Evolutionary conservation across 2,797 vertebrate genomes (phyloP).

Genomic region (Echeneis naucrates): DNA sequence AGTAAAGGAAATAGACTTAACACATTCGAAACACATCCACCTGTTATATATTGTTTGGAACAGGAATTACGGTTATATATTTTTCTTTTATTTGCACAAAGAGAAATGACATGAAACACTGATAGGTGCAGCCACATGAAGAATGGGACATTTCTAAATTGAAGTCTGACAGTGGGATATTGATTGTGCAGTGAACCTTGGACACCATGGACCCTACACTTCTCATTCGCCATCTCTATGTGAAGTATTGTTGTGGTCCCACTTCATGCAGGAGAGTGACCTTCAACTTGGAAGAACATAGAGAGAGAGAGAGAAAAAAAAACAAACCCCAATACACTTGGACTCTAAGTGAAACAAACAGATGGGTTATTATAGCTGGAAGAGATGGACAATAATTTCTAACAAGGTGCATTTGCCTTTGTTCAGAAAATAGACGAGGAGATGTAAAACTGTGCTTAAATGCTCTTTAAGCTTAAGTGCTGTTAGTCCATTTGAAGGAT

Average conservation of each 20-base stretch:
- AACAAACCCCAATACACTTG: slow-evolving; percentile 9
- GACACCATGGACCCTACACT: slow-evolving; percentile 41
- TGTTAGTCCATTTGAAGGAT: slow-evolving; percentile 19
- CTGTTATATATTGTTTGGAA: background rate
- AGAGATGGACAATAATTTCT: background rate
- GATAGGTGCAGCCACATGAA: slow-evolving; percentile 31
- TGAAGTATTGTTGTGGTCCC: slow-evolving; percentile 42
- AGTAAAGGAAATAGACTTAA: background rate
- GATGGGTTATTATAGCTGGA: slow-evolving; percentile 10
- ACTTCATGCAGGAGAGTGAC: slow-evolving; percentile 36
- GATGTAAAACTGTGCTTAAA: background rate
- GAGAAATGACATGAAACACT: slow-evolving; percentile 25
- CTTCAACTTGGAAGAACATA: slow-evolving; percentile 55
- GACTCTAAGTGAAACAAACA: slow-evolving; percentile 40
- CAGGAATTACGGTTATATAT: background rate
- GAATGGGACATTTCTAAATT: slow-evolving; percentile 47
- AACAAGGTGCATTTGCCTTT: slow-evolving; percentile 11
- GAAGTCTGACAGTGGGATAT: slow-evolving; percentile 61
- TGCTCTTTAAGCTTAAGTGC: slow-evolving; percentile 23
- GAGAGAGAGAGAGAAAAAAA: too few relatives aligned
- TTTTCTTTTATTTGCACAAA: background rate
- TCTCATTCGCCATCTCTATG: slow-evolving; percentile 22
- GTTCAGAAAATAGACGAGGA: background rate
- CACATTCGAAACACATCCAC: background rate
- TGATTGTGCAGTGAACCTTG: slow-evolving; percentile 71